A percentile compares a stretch with the other conserved stretches of the same genome.
phyloP scores from a whole-genome alignment of 2,888 invertebrate species.

The Napeogenes sylphis region DNA sequence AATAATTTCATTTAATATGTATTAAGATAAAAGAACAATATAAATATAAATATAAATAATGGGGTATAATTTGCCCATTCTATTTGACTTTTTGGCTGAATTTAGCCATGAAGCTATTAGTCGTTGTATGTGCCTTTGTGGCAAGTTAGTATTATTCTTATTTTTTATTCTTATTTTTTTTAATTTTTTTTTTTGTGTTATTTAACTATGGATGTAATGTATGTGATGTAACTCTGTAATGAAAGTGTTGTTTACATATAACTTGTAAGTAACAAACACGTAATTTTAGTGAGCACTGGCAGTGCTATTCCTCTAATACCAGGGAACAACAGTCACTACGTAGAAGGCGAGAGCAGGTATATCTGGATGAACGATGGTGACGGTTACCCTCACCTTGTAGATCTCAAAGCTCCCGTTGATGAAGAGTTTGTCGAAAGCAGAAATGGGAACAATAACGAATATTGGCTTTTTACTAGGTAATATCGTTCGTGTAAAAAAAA shows the following conservation, averaged over 20 bases:
- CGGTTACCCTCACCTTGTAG: conserved; percentile 41
- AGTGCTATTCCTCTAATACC: conserved; percentile 25
- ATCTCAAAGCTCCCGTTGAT: conserved; percentile 40
- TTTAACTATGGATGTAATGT: no score
- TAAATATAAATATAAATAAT: no score
- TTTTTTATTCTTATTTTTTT: no score
- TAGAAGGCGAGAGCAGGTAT: conserved; percentile 45
- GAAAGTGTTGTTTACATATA: not conserved
- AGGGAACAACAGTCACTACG: conserved; percentile 37
- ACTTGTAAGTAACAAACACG: conserved; percentile 38
- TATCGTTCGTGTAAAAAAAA: no score
- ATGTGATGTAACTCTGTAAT: no score
- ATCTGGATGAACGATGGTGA: conserved; percentile 51
- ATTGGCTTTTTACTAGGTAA: conserved; percentile 45
- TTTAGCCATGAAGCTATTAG: conserved; percentile 41
- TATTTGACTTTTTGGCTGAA: no score
- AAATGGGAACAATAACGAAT: conserved; percentile 43
- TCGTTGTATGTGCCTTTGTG: conserved; percentile 37
- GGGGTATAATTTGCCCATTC: no score
- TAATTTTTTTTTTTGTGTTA: no score
- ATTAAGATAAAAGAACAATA: no score
- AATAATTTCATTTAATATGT: no score
- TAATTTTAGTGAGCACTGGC: conserved; percentile 23
- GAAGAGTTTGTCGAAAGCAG: conserved; percentile 26
- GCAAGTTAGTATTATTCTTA: conserved; percentile 42